Conservation (phyloP, 1,140 invertebrate species). For the Batillaria attramentaria region DNA sequence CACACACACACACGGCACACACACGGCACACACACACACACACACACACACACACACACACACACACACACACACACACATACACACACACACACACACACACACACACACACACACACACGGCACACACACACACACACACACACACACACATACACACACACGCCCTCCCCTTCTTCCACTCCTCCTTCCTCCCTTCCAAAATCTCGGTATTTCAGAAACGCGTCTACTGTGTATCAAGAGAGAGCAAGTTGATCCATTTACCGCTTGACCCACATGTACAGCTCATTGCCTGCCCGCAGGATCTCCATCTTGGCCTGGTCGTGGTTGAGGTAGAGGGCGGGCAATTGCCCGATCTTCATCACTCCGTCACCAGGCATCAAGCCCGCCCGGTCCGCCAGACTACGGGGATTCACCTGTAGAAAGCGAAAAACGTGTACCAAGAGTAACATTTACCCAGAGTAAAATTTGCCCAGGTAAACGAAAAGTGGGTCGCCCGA, state of each 20-base stretch:
- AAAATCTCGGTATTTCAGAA: too few relatives aligned
- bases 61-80: too few relatives aligned
- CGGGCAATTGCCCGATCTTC: slow-evolving; percentile 63
- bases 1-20: too few relatives aligned
- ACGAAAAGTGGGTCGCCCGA: neutral
- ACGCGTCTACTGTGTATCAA: too few relatives aligned
- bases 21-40: too few relatives aligned
- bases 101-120: neutral
- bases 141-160: too few relatives aligned
- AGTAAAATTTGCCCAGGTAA: neutral
- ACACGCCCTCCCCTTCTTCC: too few relatives aligned
- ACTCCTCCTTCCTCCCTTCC: too few relatives aligned
- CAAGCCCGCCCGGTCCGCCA: slow-evolving; percentile 65
- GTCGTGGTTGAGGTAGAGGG: slow-evolving; percentile 65
- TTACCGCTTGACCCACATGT: slow-evolving; percentile 64
- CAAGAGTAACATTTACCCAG: neutral
- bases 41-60: too few relatives aligned
- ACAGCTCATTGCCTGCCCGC: slow-evolving; percentile 69
- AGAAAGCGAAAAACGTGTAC: slow-evolving; percentile 1
- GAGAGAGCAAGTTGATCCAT: neutral
- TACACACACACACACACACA: slow-evolving; percentile 1
- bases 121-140: neutral
- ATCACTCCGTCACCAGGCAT: slow-evolving; percentile 68
- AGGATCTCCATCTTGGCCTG: slow-evolving; percentile 72
- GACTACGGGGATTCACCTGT: slow-evolving; percentile 67